Conservation (phyloP, 2,797 vertebrate species). For the Taenioides sp. region DNA sequence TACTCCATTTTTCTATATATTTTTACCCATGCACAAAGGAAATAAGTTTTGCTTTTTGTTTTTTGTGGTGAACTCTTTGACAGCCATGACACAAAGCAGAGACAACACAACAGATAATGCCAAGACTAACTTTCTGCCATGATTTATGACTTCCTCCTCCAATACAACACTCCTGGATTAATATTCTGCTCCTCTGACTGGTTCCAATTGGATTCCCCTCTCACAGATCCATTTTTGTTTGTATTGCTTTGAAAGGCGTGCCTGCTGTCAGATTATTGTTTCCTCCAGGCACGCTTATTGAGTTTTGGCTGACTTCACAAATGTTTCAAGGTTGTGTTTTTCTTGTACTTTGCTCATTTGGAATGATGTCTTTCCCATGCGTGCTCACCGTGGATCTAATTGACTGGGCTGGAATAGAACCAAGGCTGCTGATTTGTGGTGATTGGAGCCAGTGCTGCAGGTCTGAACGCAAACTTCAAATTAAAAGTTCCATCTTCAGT, state of each 20-base stretch:
- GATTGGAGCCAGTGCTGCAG: conserved; percentile 24
- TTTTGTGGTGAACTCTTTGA: conserved; percentile 1
- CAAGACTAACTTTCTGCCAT: not conserved
- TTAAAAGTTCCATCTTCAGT: conserved; percentile 16
- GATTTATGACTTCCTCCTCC: conserved; percentile 9
- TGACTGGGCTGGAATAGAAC: conserved; percentile 42
- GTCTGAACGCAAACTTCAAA: conserved; percentile 28
- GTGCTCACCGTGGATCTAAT: conserved; percentile 8
- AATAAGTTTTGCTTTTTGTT: not conserved
- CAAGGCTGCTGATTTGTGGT: conserved; percentile 18
- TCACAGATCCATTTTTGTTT: not conserved
- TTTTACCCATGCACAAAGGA: not conserved
- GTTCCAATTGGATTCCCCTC: not conserved
- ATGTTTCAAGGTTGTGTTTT: conserved; percentile 13
- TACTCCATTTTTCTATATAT: not conserved
- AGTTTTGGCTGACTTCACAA: conserved; percentile 39
- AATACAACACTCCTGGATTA: conserved; percentile 2
- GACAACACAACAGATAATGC: conserved; percentile 10
- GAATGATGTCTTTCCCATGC: conserved; percentile 12
- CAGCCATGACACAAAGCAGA: not conserved
- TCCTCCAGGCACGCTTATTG: conserved; percentile 41
- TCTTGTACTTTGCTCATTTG: conserved; percentile 32
- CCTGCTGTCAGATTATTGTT: conserved; percentile 31
- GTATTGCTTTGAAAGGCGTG: conserved; percentile 20
- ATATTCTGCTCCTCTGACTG: not conserved